Percentiles rank a stretch among this genome's conserved stretches.
phyloP scores from a whole-genome alignment of 1,140 invertebrate genomes.

The Hylyphantes graminicola region DNA sequence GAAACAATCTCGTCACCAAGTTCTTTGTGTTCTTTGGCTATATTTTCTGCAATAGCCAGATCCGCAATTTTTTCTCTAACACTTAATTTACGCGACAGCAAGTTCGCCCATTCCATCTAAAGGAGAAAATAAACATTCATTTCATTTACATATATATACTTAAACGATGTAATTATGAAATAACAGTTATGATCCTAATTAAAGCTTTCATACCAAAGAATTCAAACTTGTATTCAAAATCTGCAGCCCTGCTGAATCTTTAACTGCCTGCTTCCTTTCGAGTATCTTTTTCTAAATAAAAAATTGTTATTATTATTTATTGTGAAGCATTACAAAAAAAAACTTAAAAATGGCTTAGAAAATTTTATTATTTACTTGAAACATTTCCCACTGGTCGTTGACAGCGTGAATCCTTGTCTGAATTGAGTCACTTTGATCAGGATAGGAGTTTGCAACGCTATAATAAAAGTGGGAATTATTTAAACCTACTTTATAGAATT shows the following conservation, averaged over 20 bases:
- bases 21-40: conserved; percentile 41
- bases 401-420: neutral
- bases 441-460: conserved; percentile 39
- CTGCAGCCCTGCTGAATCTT: conserved; percentile 31
- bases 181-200: neutral
- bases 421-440: conserved; percentile 30
- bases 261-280: conserved; percentile 18
- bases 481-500: neutral
- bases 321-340: neutral
- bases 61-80: conserved; percentile 48
- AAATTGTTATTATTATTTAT: neutral
- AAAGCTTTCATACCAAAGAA: conserved; percentile 23
- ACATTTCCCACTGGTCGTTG: conserved; percentile 11
- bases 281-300: conserved; percentile 1
- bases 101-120: conserved; percentile 49
- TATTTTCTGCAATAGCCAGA: conserved; percentile 28
- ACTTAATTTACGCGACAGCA: conserved; percentile 25
- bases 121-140: neutral
- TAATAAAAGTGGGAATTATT: neutral
- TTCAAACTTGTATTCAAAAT: conserved; percentile 19
- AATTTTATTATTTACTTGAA: neutral
- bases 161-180: neutral
- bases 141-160: neutral
- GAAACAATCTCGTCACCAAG: conserved; percentile 16
- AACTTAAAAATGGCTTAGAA: too few relatives aligned